Evolutionary conservation across 2,888 invertebrate species (phyloP).

Genomic region (Pandemis corylana): DNA sequence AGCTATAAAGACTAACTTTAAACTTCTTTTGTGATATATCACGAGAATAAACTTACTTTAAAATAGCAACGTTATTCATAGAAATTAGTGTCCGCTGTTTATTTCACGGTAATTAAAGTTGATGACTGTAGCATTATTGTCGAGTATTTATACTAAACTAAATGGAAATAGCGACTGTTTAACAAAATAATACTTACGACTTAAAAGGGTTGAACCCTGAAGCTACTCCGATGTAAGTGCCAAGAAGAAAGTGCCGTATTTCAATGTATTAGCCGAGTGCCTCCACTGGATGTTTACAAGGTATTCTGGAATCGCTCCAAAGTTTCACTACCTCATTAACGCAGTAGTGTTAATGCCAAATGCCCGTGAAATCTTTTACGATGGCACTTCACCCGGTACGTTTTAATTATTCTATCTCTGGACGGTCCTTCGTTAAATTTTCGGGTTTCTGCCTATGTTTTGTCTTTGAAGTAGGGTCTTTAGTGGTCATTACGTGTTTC

Average conservation of each 20-base stretch:
- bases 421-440: slow-evolving; percentile 75
- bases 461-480: slow-evolving; percentile 54
- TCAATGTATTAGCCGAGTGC: slow-evolving; percentile 28
- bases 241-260: slow-evolving; percentile 34
- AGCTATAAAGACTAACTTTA: no score
- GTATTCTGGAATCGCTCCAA: slow-evolving; percentile 75
- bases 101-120: neutral
- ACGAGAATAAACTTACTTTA: neutral
- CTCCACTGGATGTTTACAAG: slow-evolving; percentile 64
- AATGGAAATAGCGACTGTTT: slow-evolving; percentile 19
- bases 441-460: slow-evolving; percentile 76
- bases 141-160: slow-evolving; percentile 11
- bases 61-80: neutral
- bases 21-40: no score
- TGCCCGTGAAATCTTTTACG: slow-evolving; percentile 77
- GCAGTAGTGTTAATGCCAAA: slow-evolving; percentile 74
- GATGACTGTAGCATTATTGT: slow-evolving; percentile 1
- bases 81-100: neutral
- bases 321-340: slow-evolving; percentile 77
- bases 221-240: slow-evolving; percentile 21
- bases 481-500: slow-evolving; percentile 42
- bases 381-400: slow-evolving; percentile 66
- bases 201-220: slow-evolving; percentile 22
- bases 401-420: slow-evolving; percentile 73
- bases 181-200: slow-evolving; percentile 7